Conservation (phyloP, 2,113 vertebrate genomes). For the Catagonus wagneri region DNA sequence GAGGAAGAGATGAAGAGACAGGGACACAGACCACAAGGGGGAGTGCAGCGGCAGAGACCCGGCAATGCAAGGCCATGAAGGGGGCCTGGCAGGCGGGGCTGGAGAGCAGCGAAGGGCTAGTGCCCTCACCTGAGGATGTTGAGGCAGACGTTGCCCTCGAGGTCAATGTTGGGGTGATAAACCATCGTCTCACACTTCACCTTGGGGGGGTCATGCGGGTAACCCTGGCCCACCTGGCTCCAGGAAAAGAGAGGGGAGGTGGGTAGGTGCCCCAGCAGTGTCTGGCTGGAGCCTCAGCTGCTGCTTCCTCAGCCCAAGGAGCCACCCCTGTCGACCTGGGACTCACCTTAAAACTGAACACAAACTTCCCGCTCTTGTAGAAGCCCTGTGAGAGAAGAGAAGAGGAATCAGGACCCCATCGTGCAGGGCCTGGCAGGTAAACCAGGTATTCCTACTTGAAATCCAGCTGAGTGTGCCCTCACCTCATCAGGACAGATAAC, state of each 20-base stretch:
- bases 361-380: conserved; percentile 97
- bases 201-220: conserved; percentile 97
- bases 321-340: not conserved
- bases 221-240: conserved; percentile 96
- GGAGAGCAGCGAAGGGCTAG: rapidly evolving
- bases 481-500: conserved; percentile 98
- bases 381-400: conserved; percentile 89
- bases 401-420: not conserved
- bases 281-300: not conserved
- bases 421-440: not conserved
- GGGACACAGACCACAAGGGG: not conserved
- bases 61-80: not conserved
- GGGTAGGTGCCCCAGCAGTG: not conserved
- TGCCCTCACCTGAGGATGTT: conserved; percentile 95
- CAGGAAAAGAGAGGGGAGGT: conserved; percentile 41
- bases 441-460: not conserved
- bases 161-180: conserved; percentile 98
- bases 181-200: conserved; percentile 99
- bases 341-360: conserved; percentile 98
- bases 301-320: not conserved
- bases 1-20: not conserved
- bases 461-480: not conserved
- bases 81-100: not conserved
- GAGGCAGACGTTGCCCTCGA: conserved; percentile 99
- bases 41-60: not conserved